Conservation (phyloP, 2,888 invertebrate species). For the Cryptophagus acutangulus region DNA sequence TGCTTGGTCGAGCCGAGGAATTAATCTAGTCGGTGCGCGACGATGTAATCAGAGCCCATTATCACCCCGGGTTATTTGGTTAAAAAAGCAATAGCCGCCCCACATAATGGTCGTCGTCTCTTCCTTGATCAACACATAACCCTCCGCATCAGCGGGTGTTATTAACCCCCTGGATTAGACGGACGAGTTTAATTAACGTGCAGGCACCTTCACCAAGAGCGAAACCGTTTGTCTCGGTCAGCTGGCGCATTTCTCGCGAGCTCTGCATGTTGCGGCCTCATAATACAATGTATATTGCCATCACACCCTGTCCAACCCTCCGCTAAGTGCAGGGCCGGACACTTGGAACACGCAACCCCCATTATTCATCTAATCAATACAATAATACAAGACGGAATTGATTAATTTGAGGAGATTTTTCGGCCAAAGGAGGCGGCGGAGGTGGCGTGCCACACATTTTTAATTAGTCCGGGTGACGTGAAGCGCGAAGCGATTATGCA, state of each 20-base stretch:
- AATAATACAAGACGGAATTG: conserved; percentile 14
- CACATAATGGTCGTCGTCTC: conserved; percentile 46
- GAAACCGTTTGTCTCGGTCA: conserved; percentile 29
- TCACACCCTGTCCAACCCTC: conserved; percentile 34
- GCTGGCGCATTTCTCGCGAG: conserved; percentile 35
- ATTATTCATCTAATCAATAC: conserved; percentile 22
- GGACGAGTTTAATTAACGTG: conserved; percentile 30
- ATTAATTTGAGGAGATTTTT: background rate
- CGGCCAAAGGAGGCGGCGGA: conserved; percentile 24
- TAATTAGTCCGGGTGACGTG: conserved; percentile 42
- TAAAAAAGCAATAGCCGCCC: conserved; percentile 50
- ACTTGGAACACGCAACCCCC: conserved; percentile 27
- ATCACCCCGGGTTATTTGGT: conserved; percentile 50
- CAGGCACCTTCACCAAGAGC: conserved; percentile 29
- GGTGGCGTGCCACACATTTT: conserved; percentile 45
- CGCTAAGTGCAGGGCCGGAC: conserved; percentile 35
- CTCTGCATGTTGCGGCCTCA: conserved; percentile 37
- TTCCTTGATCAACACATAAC: conserved; percentile 49
- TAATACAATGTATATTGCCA: conserved; percentile 30
- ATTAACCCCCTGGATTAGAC: conserved; percentile 22
- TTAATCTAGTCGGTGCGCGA: conserved; percentile 43
- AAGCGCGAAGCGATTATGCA: conserved; percentile 43
- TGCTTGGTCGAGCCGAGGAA: conserved; percentile 37
- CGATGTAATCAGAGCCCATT: conserved; percentile 44
- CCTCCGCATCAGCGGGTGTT: conserved; percentile 35